Conservation (phyloP, 2,888 invertebrate species). For the Allophyes oxyacanthae region DNA sequence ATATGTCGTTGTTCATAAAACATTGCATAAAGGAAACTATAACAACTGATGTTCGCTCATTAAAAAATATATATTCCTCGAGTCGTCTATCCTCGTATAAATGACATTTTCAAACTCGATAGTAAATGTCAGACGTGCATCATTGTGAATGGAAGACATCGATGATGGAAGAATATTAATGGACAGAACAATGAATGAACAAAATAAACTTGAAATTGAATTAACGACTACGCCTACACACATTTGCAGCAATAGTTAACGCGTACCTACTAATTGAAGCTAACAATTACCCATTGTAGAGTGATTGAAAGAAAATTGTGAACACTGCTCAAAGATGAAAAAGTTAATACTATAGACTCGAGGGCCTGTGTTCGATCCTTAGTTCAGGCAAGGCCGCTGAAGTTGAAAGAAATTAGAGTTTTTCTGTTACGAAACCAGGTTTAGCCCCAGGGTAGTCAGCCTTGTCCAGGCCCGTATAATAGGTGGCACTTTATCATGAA, state of each 20-base stretch:
- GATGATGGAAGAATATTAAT: slow-evolving; percentile 70
- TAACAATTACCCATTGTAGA: slow-evolving; percentile 32
- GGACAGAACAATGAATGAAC: slow-evolving; percentile 67
- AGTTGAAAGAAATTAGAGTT: no score
- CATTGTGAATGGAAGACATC: slow-evolving; percentile 63
- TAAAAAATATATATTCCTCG: slow-evolving; percentile 18
- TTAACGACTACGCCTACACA: slow-evolving; percentile 46
- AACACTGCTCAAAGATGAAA: background rate
- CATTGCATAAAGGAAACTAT: slow-evolving; percentile 9
- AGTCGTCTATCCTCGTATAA: slow-evolving; percentile 4
- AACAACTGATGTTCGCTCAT: slow-evolving; percentile 17
- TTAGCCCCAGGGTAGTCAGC: no score
- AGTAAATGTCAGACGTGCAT: slow-evolving; percentile 22
- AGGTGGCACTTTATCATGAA: no score
- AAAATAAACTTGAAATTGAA: slow-evolving; percentile 62
- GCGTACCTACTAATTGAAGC: slow-evolving; percentile 51
- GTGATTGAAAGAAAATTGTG: background rate
- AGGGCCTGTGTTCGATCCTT: no score
- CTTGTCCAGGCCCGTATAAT: no score
- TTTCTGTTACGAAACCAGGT: no score
- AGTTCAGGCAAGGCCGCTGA: no score
- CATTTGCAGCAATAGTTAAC: slow-evolving; percentile 57
- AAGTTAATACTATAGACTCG: no score
- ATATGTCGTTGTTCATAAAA: slow-evolving; percentile 12
- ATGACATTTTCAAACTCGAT: slow-evolving; percentile 17